Evolutionary conservation across 2,113 vertebrate genomes (phyloP), one percentile per base, ranked within the genome.

Genomic region (Chloropsis hardwickii): DNA sequence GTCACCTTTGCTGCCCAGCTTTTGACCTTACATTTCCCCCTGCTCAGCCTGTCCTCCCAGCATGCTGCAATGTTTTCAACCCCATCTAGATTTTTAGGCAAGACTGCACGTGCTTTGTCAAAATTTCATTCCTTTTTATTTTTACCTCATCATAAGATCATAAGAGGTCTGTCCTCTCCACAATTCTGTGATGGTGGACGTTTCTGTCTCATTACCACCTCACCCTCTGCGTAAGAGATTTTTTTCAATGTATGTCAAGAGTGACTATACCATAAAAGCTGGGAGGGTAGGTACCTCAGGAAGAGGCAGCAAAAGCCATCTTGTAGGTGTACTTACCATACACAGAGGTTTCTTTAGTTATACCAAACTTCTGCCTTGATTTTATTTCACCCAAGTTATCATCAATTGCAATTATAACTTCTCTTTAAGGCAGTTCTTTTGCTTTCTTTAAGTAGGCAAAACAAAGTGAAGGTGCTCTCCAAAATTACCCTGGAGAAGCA

Each of bases 111-210:
- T 53, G 48, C 29, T 85, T 73, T 85, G 20, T 42, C 57, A 71
- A 79, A 67, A 44, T 7, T 9, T 42, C 3, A 9, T 37, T 92
- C 48, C 35, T 15, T 72, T 54, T 72, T 39, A 11, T 53, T 73
- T 73, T 82, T 37, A 53, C 40, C 19, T 57, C n/a, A 31, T 58
- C 11, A 0, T 7, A 35, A 53, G 28, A 23, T 56, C 5, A 0
- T 6, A 42, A 48, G 27, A 88, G 54, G 7, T 40, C 45, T 28
- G 40, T 20, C 28, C 17, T 47, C 24, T 39, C 22, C 33, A 2
- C 6, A 11, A 18, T 15, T 53, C 39, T 78, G 58, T 33, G 54
- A 37, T 40, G 54, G 40, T 42, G 22, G n/a, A 40, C 71, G 42
- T 28, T 72, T 76, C 45, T 39, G 21, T 25, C 51, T 79, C 42